Evolutionary conservation across 2,113 vertebrate genomes (phyloP), one percentile per base, ranked within the genome.

Genomic region (Chionodraco myersi): DNA sequence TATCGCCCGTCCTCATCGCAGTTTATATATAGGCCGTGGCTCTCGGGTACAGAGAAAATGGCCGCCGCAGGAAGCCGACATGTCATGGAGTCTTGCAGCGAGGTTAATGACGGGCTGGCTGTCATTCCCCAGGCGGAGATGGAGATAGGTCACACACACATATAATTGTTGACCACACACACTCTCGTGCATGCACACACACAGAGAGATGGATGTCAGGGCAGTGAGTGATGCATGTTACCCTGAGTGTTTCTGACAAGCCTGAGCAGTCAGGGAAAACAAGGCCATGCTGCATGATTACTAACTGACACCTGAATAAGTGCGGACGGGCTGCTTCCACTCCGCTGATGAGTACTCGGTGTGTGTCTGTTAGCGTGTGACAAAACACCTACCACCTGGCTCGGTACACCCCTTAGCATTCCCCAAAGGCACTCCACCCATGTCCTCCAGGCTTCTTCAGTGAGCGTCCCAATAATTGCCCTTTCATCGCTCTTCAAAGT

Each of bases 171-270:
- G 87, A 89, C 90, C 89, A 75, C 88, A 76, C 81, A 67, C 12
- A 53, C 52, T 14, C 48, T 14, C 48, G 12, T 13, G 12, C 49
- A 51, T 15, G 36, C 36, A 41, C 36, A 41, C 36, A 41, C 36
- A 1, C 36, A 77, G 66, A 60, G 81, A 75, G 72, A 71, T 8
- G 71, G 75, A 68, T 91, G 90, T 93, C 88, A 83, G 87, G 14
- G 34, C 66, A 58, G 77, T 86, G 91, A 93, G 80, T 89, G 91
- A 93, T 87, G 87, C 64, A 53, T 85, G 88, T 92, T 91, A 88
- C 66, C 63, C 72, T 90, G 91, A 93, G 67, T 89, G 89, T 90
- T 92, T 91, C 85, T 90, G 92, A 94, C 93, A 94, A 88, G 90
- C 84, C 71, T 85, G 89, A 92, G 88, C 83, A 82, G 84, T 80